A percentile compares a stretch with the other conserved stretches of the same genome.
phyloP scores from a whole-genome alignment of 2,888 invertebrate species.

The Hirtodrosophila cameraria region DNA sequence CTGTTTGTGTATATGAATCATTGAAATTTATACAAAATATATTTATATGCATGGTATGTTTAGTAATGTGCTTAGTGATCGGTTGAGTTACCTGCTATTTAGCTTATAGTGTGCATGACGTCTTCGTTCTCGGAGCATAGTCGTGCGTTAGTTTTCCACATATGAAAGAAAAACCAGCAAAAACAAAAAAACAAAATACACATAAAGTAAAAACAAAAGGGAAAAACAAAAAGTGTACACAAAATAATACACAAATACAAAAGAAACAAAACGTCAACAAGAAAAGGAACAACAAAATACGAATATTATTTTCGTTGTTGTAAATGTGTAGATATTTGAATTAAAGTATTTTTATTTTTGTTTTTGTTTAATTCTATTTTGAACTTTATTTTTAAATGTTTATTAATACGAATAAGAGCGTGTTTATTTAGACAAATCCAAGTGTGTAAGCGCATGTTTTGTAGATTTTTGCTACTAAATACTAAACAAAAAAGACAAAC shows the following conservation, averaged over 20 bases:
- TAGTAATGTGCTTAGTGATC: constrained; percentile 9
- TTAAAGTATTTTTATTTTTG: constrained; percentile 25
- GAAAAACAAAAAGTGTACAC: constrained; percentile 41
- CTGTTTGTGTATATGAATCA: constrained; percentile 4
- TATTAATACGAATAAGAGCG: constrained; percentile 58
- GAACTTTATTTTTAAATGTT: constrained; percentile 44
- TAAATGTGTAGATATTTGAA: constrained; percentile 33
- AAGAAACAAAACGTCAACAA: constrained; percentile 25
- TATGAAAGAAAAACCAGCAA: constrained; percentile 83
- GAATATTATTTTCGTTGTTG: constrained; percentile 64
- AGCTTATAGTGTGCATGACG: constrained; percentile 95
- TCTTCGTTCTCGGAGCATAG: constrained; percentile 93
- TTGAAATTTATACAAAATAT: constrained; percentile 16
- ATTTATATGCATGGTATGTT: constrained; percentile 3
- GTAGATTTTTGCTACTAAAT: constrained; percentile 11
- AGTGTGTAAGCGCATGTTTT: constrained; percentile 65
- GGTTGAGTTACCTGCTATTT: constrained; percentile 89
- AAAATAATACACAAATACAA: constrained; percentile 62
- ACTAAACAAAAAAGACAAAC: constrained; percentile 22
- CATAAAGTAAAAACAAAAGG: constrained; percentile 45
- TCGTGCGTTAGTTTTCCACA: constrained; percentile 84
- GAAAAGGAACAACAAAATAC: constrained; percentile 43
- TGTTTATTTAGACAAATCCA: constrained; percentile 69
- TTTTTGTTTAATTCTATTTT: constrained; percentile 26
- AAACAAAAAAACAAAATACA: constrained; percentile 67